Evolutionary conservation across 2,888 invertebrate species (phyloP), one percentile per base, ranked within the genome.

Genomic region (Spisula solida): DNA sequence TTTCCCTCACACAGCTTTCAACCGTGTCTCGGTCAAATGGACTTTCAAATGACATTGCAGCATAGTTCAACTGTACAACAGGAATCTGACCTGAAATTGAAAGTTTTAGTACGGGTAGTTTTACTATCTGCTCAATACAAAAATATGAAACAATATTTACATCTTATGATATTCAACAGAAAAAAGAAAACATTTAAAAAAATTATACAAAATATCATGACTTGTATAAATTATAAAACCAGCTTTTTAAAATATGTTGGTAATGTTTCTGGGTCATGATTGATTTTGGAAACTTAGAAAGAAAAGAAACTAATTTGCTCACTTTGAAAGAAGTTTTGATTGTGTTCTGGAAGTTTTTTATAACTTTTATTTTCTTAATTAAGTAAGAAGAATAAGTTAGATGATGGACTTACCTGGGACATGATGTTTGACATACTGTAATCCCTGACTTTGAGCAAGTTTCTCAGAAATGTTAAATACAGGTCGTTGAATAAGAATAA

Each of bases 391-490:
- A 8, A 41, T 41, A 41, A 41, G 2, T 41, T 41, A 41, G 41
- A 41, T 41, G 41, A 5, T 41, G 41, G 8, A 41, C 91, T 88
- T 93, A 96, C 96, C 96, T 93, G 95, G 95, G 6, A 96, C 95
- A 92, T 95, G 95, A 88, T 96, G 94, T 92, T 96, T 96, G 20
- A 95, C 94, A 89, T 94, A 95, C 86, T 96, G 95, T 12, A 97
- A 92, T 41, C 93, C 95, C 92, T 96, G 96, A 51, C 94, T 95
- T 92, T 96, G 96, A 84, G 96, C 96, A 93, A 97, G 96, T 88
- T 96, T 96, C 90, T 97, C 97, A 18, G 96, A 95, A 56, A 96
- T 92, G 75, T 95, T 93, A 91, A 97, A 97, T n/a, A 97, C 95
- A 66, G 97, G 97, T 80, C 97, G 92, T 90, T 96, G 96, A 55